Percentiles rank a stretch among this genome's conserved stretches.
Conservation (phyloP, 2,113 vertebrate species). For the Clarias gariepinus region DNA sequence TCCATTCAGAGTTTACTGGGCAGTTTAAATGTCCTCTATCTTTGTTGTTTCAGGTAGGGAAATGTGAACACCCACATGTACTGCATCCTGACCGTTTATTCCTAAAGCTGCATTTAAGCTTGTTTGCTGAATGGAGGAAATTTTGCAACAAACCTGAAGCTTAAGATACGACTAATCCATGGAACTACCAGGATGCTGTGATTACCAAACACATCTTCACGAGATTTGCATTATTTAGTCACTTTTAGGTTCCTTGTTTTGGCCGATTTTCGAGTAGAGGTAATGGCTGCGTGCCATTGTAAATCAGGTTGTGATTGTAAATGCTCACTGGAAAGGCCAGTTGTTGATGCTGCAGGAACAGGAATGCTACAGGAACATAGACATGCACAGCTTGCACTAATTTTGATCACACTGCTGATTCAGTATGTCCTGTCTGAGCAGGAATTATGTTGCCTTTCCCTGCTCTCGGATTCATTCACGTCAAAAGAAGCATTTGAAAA, state of each 20-base stretch:
- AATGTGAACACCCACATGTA: constrained; percentile 11
- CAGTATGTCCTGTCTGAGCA: neutral
- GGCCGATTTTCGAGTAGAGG: neutral
- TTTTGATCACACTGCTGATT: neutral
- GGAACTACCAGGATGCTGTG: neutral
- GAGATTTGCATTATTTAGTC: neutral
- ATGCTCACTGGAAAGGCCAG: neutral
- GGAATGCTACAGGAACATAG: neutral
- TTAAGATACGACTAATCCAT: neutral
- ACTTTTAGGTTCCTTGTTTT: neutral
- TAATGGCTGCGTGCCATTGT: neutral
- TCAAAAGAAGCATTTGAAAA: neutral
- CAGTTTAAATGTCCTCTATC: neutral
- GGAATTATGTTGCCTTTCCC: neutral
- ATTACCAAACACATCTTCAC: neutral
- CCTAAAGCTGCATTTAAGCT: constrained; percentile 28
- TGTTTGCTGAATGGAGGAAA: constrained; percentile 51
- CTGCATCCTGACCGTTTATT: constrained; percentile 35
- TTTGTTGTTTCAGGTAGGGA: constrained; percentile 16
- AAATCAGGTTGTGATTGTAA: neutral
- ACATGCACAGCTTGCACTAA: neutral
- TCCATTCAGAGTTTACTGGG: neutral
- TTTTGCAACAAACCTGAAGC: constrained; percentile 44
- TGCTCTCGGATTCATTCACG: neutral
- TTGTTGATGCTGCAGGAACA: neutral